Conservation (phyloP, 2,888 invertebrate species). For the Electrophaes corylata region DNA sequence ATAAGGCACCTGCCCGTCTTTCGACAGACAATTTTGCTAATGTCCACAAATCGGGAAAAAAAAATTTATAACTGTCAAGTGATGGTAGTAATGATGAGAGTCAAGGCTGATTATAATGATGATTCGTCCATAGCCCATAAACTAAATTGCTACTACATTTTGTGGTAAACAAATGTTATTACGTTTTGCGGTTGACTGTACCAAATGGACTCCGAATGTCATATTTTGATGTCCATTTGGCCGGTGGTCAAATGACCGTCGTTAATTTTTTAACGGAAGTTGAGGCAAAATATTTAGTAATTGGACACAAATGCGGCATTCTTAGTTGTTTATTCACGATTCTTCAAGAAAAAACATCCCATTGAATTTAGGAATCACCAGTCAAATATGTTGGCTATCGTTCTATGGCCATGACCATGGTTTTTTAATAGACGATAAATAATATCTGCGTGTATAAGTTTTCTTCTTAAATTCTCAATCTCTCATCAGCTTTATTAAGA, state of each 20-base stretch:
- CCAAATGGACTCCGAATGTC: conserved; percentile 7
- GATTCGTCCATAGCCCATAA: too few relatives aligned
- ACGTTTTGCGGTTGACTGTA: neutral
- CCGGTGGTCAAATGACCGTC: conserved; percentile 29
- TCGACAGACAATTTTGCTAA: too few relatives aligned
- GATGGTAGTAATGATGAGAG: too few relatives aligned
- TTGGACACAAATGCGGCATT: conserved; percentile 31
- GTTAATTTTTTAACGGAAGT: conserved; percentile 35
- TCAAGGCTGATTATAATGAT: too few relatives aligned
- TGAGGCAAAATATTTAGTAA: conserved; percentile 26
- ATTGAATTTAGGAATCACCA: conserved; percentile 23
- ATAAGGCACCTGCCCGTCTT: too few relatives aligned
- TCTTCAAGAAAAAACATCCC: conserved; percentile 27
- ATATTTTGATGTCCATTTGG: conserved; percentile 33
- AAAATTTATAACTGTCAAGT: too few relatives aligned
- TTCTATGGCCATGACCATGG: neutral
- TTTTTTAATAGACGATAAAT: neutral
- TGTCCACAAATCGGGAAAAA: too few relatives aligned
- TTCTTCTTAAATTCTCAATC: too few relatives aligned
- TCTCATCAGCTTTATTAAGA: neutral
- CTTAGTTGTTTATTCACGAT: conserved; percentile 27
- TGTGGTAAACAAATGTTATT: too few relatives aligned
- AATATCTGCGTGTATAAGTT: neutral
- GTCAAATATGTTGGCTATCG: conserved; percentile 24
- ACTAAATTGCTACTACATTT: too few relatives aligned